Conservation (phyloP, 2,113 vertebrate species). For the Cheirogaleus medius region DNA sequence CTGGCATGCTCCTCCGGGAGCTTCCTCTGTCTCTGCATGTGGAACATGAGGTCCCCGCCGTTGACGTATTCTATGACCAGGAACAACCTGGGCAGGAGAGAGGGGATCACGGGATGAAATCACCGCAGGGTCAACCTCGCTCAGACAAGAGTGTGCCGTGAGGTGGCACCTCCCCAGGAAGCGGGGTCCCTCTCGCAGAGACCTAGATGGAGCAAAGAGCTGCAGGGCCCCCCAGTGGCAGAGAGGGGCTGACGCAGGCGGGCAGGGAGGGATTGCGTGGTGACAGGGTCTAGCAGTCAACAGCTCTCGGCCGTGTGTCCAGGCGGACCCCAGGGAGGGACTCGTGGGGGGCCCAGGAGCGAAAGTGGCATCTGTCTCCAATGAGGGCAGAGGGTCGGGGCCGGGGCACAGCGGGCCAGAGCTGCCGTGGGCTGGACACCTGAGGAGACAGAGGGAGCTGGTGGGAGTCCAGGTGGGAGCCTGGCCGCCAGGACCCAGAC, state of each 20-base stretch:
- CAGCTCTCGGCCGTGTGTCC: neutral
- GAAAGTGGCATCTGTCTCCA: accelerated
- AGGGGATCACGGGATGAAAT: accelerated
- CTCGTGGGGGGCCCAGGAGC: neutral
- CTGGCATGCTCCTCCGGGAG: constrained; percentile 97
- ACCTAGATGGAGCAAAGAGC: neutral
- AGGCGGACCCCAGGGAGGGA: neutral
- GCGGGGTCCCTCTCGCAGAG: neutral
- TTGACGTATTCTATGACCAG: constrained; percentile 99
- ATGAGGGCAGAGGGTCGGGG: too few relatives aligned
- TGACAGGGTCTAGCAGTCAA: accelerated
- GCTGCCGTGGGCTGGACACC: neutral
- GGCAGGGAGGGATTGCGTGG: neutral
- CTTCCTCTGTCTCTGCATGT: constrained; percentile 98
- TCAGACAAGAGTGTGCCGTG: accelerated
- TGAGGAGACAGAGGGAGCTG: neutral
- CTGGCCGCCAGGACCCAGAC: neutral
- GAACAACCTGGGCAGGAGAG: constrained; percentile 89
- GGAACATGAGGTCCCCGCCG: constrained; percentile 98
- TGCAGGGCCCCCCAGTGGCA: neutral
- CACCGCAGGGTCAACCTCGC: accelerated
- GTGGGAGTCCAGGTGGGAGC: neutral
- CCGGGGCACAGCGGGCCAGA: neutral
- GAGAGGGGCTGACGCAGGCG: too few relatives aligned
- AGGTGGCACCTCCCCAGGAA: neutral